Base-by-base conservation (phyloP, 2,113 vertebrate species). In the Oplegnathus fasciatus region DNA sequence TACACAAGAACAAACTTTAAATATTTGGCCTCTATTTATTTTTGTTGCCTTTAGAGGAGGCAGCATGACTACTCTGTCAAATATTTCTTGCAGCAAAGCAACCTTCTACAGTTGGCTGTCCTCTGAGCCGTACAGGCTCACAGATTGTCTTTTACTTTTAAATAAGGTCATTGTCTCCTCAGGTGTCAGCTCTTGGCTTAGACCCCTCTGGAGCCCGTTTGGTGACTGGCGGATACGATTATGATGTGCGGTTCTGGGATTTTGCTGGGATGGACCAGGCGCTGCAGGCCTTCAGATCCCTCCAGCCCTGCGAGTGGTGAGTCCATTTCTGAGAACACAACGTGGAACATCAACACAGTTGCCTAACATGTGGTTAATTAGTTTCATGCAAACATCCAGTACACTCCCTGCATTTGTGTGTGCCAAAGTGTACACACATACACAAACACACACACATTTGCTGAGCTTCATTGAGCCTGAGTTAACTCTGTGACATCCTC, bases 241-340 rank as follows among this genome's bases (percentile, higher is more conserved):
- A 96, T 17, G 97, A 99, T 40, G 97, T 99, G 61, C 96, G 96
- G 44, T 98, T 99, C 94, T 99, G 98, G 98, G 98, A 99, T 92
- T 99, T 99, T 93, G 98, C 98, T 64, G 98, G 98, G 86, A 99
- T 99, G 98, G 98, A 99, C 80, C 95, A 96, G 28, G 95, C 97
- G 69, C 96, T 99, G 72, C 97, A 98, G 79, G 97, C 98, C 75
- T 99, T 99, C 95, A 92, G 98, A 26, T 97, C 97, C 4, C 94
- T 99, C 44, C 97, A 99, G 87, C 98, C 98, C 9, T 99, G 98
- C 87, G 98, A 99, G 80, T 99, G 98, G 98, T 99, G 95, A 88
- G 96, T 87, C 28, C 2, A 30, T 30, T 72, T 82, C 85, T 77
- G 62, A 77, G 91, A 87, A 76, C 66, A 30, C 73, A 44, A 71